Base-by-base conservation (phyloP, 2,888 invertebrate species). In the Drosophila kuntzei region DNA sequence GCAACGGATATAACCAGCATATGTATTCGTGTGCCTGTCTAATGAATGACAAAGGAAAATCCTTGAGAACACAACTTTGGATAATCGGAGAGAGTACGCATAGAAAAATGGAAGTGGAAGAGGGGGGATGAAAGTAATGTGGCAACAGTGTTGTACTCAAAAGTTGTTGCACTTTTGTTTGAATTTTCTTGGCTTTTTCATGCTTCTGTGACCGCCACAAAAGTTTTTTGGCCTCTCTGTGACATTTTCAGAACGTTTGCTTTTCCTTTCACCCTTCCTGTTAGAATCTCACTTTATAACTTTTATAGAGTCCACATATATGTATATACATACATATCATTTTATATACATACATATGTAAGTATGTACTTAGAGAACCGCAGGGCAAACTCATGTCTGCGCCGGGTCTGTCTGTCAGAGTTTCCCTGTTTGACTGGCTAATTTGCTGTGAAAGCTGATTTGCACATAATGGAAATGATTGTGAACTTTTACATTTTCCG, bases 381-480 rank as follows among this genome's bases (percentile, higher is more conserved):
- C 71, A 68, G 71, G 70, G 64, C 55, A 67, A 85, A 87, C 88
- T 85, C 63, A n/a, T 69, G 54, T 58, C 63, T 69, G 37, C 47
- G 73, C 57, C 65, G 64, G 51, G 72, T 47, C 51, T 68, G 79
- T 74, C 88, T 79, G 75, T 81, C 68, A 77, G 85, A 89, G 72
- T 85, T 89, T 77, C 61, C 70, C 65, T 77, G 77, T 75, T 81
- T 87, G 86, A 67, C 77, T 79, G 72, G 85, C 86, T 85, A 89
- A 89, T 85, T 89, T 89, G 73, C 79, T 87, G 85, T 73, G 54
- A 87, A 85, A 85, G 79, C 86, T 77, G 75, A 79, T 89, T 89
- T 74, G 57, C 74, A 79, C 85, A 89, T 76, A 71, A 69, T 79
- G 61, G 57, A 71, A 79, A 65, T 55, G 47, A 54, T 64, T 39